Conservation (phyloP, 2,113 vertebrate species). For the Crypturellus undulatus region DNA sequence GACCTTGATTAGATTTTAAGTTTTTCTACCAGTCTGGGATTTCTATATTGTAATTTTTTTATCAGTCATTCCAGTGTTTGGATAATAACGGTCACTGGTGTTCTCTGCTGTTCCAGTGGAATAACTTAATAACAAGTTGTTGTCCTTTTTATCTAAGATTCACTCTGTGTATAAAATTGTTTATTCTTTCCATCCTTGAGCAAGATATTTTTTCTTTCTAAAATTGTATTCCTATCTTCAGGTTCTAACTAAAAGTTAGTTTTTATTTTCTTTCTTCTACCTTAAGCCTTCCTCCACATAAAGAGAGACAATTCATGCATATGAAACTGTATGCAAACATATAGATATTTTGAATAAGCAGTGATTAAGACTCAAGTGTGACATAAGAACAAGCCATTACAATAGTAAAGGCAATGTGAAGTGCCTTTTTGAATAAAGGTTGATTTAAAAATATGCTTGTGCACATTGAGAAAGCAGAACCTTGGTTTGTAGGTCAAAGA, state of each 20-base stretch:
- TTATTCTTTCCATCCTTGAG: neutral
- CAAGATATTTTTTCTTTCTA: neutral
- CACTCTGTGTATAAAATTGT: neutral
- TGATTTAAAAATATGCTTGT: constrained; percentile 59
- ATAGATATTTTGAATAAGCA: neutral
- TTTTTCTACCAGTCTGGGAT: neutral
- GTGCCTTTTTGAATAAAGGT: neutral
- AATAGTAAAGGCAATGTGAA: neutral
- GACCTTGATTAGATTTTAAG: neutral
- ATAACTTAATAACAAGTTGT: neutral
- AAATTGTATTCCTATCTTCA: neutral
- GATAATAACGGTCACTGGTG: neutral
- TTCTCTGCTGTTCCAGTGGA: neutral
- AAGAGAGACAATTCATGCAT: neutral
- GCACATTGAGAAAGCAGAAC: constrained; percentile 28
- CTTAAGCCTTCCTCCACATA: neutral
- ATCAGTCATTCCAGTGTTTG: neutral
- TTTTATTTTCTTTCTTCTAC: neutral
- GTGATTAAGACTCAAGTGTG: neutral
- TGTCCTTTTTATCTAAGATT: neutral
- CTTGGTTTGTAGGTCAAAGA: constrained; percentile 37
- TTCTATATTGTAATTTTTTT: neutral
- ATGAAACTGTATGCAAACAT: neutral
- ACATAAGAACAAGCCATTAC: neutral
- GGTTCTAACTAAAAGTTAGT: neutral